Conservation (phyloP, 2,797 vertebrate species). For the Stomatorhinus walkeri region DNA sequence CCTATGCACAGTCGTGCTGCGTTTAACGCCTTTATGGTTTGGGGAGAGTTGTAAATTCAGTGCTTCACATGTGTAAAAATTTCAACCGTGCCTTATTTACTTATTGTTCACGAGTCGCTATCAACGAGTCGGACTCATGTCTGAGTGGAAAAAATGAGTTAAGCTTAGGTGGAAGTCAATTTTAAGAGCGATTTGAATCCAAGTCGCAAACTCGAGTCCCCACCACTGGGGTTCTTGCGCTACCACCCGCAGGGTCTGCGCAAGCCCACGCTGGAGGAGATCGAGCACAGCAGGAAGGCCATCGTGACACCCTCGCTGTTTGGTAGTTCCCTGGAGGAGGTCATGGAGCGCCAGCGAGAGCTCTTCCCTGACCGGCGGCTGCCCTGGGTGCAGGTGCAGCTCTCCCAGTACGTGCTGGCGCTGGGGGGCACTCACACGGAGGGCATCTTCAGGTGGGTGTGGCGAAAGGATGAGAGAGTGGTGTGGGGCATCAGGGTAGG, state of each 20-base stretch:
- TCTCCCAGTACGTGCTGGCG: slow-evolving; percentile 78
- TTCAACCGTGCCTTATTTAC: neutral
- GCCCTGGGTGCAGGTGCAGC: slow-evolving; percentile 86
- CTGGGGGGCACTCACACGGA: slow-evolving; percentile 79
- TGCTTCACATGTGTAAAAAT: neutral
- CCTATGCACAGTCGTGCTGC: no score
- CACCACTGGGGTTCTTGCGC: neutral
- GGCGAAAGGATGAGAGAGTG: neutral
- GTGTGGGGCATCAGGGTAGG: neutral
- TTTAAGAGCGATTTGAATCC: neutral
- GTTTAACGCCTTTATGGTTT: neutral
- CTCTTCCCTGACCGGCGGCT: slow-evolving; percentile 74
- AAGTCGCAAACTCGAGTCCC: neutral
- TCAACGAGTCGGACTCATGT: neutral
- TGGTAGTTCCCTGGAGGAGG: slow-evolving; percentile 81
- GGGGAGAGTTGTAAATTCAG: neutral
- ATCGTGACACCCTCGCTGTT: slow-evolving; percentile 82
- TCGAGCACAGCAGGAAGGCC: slow-evolving; percentile 73
- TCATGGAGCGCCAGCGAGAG: slow-evolving; percentile 79
- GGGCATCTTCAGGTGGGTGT: slow-evolving; percentile 82
- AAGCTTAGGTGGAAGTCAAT: neutral
- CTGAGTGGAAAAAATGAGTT: neutral
- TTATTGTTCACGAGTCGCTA: neutral
- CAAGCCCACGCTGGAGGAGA: slow-evolving; percentile 81
- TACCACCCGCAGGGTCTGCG: slow-evolving; percentile 65